Percentiles rank a stretch among this genome's conserved stretches.
phyloP scores from a whole-genome alignment of 2,113 vertebrate genomes.

The Leptosomus discolor region DNA sequence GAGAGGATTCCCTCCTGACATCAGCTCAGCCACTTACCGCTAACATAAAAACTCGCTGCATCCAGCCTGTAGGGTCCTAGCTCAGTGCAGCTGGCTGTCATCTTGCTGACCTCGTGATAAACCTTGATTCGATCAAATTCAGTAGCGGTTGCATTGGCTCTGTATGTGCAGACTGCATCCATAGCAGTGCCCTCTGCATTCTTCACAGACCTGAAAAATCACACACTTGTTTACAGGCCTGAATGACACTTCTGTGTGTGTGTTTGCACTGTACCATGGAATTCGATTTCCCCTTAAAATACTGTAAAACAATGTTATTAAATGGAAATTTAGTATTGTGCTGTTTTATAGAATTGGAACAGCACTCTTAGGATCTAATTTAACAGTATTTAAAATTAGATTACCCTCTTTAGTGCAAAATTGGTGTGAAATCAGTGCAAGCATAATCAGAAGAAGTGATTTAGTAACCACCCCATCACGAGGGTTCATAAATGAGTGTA shows the following conservation, averaged over 20 bases:
- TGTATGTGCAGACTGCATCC: constrained; percentile 14
- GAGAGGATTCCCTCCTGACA: neutral
- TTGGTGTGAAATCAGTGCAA: neutral
- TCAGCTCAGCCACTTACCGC: neutral
- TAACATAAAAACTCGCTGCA: neutral
- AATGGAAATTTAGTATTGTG: neutral
- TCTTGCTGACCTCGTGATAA: neutral
- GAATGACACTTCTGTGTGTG: neutral
- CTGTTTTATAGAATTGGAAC: neutral
- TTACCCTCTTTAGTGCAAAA: neutral
- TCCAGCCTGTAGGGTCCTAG: constrained; percentile 14
- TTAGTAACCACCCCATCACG: neutral
- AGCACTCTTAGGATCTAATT: neutral
- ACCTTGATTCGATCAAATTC: neutral
- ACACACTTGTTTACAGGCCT: neutral
- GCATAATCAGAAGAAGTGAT: neutral
- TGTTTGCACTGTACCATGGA: neutral
- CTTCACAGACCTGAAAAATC: neutral
- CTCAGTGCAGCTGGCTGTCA: neutral
- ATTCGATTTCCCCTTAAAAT: neutral
- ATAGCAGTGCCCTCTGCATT: neutral
- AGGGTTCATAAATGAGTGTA: neutral
- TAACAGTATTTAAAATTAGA: neutral
- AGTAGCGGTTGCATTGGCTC: neutral
- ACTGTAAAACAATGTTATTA: neutral